Evolutionary conservation across 1,140 invertebrate species (phyloP).

Genomic region (Caenorhabditis latens): DNA sequence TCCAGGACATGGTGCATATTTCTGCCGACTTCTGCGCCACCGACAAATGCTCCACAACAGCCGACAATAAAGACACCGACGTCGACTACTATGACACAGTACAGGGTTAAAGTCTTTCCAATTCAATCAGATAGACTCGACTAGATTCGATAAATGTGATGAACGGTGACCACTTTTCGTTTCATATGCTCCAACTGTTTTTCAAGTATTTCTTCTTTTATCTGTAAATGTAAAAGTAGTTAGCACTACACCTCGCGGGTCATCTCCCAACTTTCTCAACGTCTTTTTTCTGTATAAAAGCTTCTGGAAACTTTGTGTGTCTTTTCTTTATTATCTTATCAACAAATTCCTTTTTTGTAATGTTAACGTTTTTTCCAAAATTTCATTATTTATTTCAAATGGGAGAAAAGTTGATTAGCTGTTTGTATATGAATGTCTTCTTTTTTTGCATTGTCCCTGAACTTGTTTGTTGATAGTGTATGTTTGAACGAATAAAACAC

Average conservation of each 20-base stretch:
- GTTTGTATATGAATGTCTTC: conserved; percentile 23
- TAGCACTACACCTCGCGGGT: conserved; percentile 47
- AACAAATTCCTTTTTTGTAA: neutral
- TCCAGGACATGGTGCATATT: conserved; percentile 35
- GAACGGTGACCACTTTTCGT: conserved; percentile 35
- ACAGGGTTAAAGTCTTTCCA: conserved; percentile 47
- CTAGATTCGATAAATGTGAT: conserved; percentile 55
- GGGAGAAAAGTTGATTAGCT: neutral
- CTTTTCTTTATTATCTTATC: neutral
- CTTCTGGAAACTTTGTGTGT: conserved; percentile 51
- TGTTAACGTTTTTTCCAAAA: neutral
- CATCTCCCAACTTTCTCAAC: conserved; percentile 52
- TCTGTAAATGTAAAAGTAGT: conserved; percentile 50
- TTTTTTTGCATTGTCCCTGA: neutral
- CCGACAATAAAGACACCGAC: conserved; percentile 56
- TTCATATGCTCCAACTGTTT: conserved; percentile 23
- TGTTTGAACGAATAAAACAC: conserved; percentile 50
- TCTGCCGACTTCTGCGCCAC: conserved; percentile 60
- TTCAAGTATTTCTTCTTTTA: neutral
- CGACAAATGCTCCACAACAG: conserved; percentile 41
- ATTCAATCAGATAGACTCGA: conserved; percentile 40
- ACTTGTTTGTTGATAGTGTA: conserved; percentile 52
- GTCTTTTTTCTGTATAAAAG: conserved; percentile 40
- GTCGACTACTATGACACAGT: conserved; percentile 61
- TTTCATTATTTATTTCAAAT: conserved; percentile 21